Evolutionary conservation across 2,888 invertebrate genomes (phyloP).

Genomic region (Tenthredo mesomela): DNA sequence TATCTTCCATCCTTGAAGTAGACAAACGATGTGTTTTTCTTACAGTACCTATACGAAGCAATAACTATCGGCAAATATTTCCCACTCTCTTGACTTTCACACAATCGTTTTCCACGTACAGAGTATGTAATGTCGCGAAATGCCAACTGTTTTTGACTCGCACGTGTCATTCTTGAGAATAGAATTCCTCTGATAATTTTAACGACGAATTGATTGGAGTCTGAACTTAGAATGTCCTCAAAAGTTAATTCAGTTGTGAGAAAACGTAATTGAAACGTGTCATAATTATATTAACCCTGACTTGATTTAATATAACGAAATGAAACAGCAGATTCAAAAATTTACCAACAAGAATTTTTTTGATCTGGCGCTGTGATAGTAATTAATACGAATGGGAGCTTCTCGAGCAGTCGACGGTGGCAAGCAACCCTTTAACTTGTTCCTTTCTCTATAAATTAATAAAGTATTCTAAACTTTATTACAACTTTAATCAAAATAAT

Average conservation of each 20-base stretch:
- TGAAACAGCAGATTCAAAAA: background rate
- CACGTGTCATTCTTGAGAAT: background rate
- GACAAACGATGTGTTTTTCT: constrained; percentile 5
- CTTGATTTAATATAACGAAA: background rate
- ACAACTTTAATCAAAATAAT: constrained; percentile 78
- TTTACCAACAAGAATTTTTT: constrained; percentile 24
- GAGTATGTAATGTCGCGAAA: background rate
- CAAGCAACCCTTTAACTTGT: constrained; percentile 71
- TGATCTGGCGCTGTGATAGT: constrained; percentile 55
- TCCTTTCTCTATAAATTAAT: constrained; percentile 77
- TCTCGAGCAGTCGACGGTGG: constrained; percentile 58
- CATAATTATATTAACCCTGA: background rate
- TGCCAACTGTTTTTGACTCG: background rate
- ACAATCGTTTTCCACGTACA: background rate
- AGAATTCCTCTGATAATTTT: background rate
- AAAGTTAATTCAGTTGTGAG: background rate
- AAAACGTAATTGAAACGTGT: background rate
- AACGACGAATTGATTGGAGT: background rate
- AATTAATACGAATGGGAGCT: constrained; percentile 74
- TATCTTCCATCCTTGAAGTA: constrained; percentile 32
- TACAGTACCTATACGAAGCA: background rate
- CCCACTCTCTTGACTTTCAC: background rate
- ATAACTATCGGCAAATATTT: background rate
- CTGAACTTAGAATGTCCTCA: background rate
- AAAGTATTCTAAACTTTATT: constrained; percentile 78